Evolutionary conservation across 2,113 vertebrate genomes (phyloP).

Genomic region (Ptilorrhoa leucosticta): DNA sequence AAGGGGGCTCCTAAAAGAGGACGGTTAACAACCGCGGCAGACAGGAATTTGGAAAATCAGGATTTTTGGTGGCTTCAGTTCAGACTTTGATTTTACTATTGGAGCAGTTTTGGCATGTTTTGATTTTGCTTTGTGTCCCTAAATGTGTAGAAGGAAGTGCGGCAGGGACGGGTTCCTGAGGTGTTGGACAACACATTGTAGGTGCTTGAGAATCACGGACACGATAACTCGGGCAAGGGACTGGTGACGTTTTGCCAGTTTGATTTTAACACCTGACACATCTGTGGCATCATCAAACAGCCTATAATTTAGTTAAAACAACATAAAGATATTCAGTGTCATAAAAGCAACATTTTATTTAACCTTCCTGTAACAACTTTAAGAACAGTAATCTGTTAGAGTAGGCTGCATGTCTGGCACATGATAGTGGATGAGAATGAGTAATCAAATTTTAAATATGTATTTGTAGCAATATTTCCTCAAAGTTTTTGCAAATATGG

Average conservation of each 20-base stretch:
- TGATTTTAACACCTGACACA: constrained; percentile 29
- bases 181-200: background rate
- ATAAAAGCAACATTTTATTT: constrained; percentile 69
- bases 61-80: background rate
- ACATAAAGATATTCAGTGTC: constrained; percentile 58
- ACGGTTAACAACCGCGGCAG: background rate
- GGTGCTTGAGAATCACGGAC: background rate
- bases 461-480: constrained; percentile 67
- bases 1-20: background rate
- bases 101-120: background rate
- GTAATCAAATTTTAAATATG: constrained; percentile 79
- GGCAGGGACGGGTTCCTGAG: background rate
- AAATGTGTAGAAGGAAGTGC: background rate
- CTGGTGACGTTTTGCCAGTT: background rate
- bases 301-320: constrained; percentile 56
- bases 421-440: constrained; percentile 71
- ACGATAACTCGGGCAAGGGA: background rate
- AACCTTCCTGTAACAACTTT: constrained; percentile 72
- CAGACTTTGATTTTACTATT: background rate
- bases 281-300: constrained; percentile 52
- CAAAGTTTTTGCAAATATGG: constrained; percentile 37
- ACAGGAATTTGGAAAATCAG: background rate
- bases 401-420: constrained; percentile 71
- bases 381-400: constrained; percentile 72
- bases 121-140: background rate